Base-by-base conservation (phyloP, 2,888 invertebrate genomes). In the Arctia plantaginis region DNA sequence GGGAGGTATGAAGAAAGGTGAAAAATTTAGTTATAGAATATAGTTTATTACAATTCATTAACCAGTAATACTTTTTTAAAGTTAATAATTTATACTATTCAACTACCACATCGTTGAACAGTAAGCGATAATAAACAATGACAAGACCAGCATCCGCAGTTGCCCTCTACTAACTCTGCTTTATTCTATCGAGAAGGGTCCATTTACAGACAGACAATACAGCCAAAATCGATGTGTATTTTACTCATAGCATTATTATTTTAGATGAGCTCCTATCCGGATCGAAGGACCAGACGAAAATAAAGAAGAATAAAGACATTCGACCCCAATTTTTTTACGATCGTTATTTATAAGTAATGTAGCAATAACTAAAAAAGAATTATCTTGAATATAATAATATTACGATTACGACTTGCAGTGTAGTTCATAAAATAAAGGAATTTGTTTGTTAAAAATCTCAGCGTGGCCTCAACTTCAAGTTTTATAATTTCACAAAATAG, bases 301-400 rank as follows among this genome's bases (percentile, higher is more conserved):
- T 85, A 85, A 84, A 81, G 79, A 79, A 81, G 83, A 89, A 89
- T 88, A 84, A 86, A 89, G 87, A 87, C 88, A 85, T 90, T 88
- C 86, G 85, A 88, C 85, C 87, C 86, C 83, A 82, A 84, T 87
- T 85, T 86, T 89, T 90, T 91, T 89, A 90, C 85, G 88, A 85
- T 81, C 79, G 80, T 85, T 82, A 89, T 89, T 88, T 85, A 85
- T 85, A 80, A 79, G 77, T 69, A 78, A 84, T 83, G 80, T 79
- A 79, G 77, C 69, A 76, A 84, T 81, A 82, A 76, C 71, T 47
- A 68, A 75, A 81, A 79, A 82, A 79, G 68, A 66, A 71, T 41
- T 75, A 71, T 73, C 47, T 51, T 39, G 70, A 77, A 71, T 65
- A 67, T 72, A 23, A 41, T 69, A 76, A 71, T 72, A 77, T 81